These are phyloP conservation scores for Aurelia sp. DNA, from an alignment of 30 jellyfish, hydroid and myxozoan species.

Conservation along the genomic window DNA sequence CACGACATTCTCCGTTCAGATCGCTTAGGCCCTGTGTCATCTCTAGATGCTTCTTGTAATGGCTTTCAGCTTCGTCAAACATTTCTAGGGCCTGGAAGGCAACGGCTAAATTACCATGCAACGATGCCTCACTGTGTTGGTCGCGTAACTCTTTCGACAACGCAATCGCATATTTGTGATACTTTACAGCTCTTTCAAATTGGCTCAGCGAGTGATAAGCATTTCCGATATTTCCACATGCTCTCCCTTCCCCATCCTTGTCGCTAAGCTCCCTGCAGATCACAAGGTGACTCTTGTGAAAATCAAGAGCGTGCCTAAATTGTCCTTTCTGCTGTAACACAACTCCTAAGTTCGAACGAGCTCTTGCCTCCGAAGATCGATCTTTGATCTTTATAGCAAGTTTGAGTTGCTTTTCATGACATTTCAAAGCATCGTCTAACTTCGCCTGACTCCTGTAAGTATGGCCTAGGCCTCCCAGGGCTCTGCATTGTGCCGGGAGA, in stretches of 20 bases:
- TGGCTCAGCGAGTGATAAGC: slow-evolving; percentile 94
- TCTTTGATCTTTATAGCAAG: slow-evolving; percentile 73
- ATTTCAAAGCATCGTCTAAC: slow-evolving; percentile 74
- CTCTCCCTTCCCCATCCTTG: slow-evolving; percentile 96
- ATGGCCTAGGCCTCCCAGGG: slow-evolving; percentile 93
- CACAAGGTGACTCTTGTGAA: slow-evolving; percentile 84
- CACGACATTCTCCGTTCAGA: slow-evolving; percentile 87
- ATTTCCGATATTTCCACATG: slow-evolving; percentile 98
- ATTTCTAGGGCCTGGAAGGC: slow-evolving; percentile 90
- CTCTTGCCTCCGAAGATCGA: slow-evolving; percentile 88
- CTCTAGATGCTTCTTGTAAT: slow-evolving; percentile 76
- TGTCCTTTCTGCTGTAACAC: slow-evolving; percentile 89
- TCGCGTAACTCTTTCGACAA: slow-evolving; percentile 74
- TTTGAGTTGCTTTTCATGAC: slow-evolving; percentile 87
- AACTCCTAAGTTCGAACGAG: slow-evolving; percentile 91
- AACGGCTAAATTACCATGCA: slow-evolving; percentile 96
- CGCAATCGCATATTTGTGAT: slow-evolving; percentile 88
- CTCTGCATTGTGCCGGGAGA: slow-evolving; percentile 73
- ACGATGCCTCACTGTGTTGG: slow-evolving; percentile 76
- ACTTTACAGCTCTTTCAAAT: slow-evolving; percentile 85
- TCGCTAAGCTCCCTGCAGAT: slow-evolving; percentile 82
- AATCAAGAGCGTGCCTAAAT: slow-evolving; percentile 83
- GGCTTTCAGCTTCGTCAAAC: slow-evolving; percentile 83
- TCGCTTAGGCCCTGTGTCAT: slow-evolving; percentile 69
- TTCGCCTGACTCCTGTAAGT: slow-evolving; percentile 83